phyloP scores from a whole-genome alignment of 1,140 invertebrate species.

The Drosophila grimshawi region DNA sequence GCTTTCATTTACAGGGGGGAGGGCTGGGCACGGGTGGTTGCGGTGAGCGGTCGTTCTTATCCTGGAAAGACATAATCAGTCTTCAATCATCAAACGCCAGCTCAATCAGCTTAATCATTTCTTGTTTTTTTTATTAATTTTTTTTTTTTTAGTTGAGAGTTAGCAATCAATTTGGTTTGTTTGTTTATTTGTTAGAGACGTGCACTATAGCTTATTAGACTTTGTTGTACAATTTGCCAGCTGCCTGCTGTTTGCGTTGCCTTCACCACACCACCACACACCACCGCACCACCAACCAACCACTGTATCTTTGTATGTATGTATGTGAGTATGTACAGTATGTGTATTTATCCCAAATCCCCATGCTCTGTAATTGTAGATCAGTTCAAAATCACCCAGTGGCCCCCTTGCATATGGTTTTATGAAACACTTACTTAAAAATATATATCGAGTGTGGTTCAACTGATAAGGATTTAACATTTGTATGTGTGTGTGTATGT shows the following conservation, averaged over 20 bases:
- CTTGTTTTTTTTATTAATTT: background rate
- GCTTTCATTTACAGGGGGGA: constrained; percentile 10
- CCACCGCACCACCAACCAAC: constrained; percentile 37
- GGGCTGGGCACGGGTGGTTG: constrained; percentile 20
- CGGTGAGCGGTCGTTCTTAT: constrained; percentile 18
- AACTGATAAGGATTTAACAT: too few species aligned
- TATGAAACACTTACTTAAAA: background rate
- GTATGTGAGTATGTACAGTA: background rate
- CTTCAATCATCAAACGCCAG: constrained; percentile 65
- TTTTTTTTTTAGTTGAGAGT: constrained; percentile 40
- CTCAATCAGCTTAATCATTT: constrained; percentile 10
- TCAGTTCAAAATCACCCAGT: background rate
- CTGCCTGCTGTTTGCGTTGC: constrained; percentile 10
- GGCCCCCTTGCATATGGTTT: too few species aligned
- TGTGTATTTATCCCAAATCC: background rate
- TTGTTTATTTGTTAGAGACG: constrained; percentile 61
- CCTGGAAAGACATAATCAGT: constrained; percentile 62
- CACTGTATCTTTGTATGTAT: constrained; percentile 7
- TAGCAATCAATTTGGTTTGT: constrained; percentile 19
- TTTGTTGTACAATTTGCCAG: constrained; percentile 52
- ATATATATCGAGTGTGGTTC: background rate
- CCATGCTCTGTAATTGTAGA: background rate
- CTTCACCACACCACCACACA: background rate
- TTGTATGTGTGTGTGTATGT: too few species aligned
- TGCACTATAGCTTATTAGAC: constrained; percentile 62